These are phyloP conservation scores for Orthochromis malagaraziensis DNA, from an alignment of 2,113 vertebrate species.

Conservation along the genomic window DNA sequence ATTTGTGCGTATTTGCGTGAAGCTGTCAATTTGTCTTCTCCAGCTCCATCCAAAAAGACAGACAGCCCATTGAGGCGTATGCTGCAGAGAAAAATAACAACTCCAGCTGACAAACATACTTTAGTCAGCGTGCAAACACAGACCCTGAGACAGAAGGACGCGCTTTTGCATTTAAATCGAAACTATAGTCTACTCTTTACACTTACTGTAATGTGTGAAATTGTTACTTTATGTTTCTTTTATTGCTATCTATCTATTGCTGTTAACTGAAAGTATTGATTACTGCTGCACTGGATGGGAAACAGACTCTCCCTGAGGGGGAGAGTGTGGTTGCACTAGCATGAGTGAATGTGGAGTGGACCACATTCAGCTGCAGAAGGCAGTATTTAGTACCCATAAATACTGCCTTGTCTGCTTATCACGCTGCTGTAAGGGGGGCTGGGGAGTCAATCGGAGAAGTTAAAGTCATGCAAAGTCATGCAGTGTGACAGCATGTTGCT, in stretches of 20 bases:
- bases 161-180: conserved; percentile 50
- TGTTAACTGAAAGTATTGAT: conserved; percentile 44
- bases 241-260: neutral
- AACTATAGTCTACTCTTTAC: conserved; percentile 19
- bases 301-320: conserved; percentile 1
- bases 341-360: conserved; percentile 9
- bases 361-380: conserved; percentile 4
- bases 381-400: conserved; percentile 13
- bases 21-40: conserved; percentile 67
- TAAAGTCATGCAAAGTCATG: neutral
- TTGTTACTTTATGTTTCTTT: conserved; percentile 6
- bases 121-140: conserved; percentile 55
- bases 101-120: conserved; percentile 65
- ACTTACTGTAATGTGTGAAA: neutral
- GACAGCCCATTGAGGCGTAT: conserved; percentile 67
- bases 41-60: conserved; percentile 60
- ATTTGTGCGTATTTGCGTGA: neutral
- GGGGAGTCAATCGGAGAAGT: neutral
- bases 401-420: neutral
- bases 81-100: conserved; percentile 66
- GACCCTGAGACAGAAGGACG: conserved; percentile 3
- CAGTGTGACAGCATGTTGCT: neutral
- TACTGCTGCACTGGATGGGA: conserved; percentile 5
- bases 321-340: neutral
- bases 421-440: neutral